Base-by-base conservation (phyloP, 2,113 vertebrate genomes). In the Morone saxatilis region DNA sequence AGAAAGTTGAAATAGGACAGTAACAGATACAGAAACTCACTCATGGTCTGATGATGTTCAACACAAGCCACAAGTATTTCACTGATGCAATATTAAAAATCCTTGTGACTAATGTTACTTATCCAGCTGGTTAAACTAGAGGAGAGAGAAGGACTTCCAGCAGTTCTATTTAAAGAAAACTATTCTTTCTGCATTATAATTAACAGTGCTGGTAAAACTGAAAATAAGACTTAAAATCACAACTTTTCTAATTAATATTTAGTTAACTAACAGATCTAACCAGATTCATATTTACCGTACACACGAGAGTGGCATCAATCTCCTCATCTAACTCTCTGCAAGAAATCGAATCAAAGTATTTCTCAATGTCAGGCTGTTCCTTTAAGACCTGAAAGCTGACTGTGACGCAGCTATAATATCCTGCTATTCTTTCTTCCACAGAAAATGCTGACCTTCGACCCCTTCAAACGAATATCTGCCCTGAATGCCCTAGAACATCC, bases 361-460 rank as follows among this genome's bases (percentile, higher is more conserved):
- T 45, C 51, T 60, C 13, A 19, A 68, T 66, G 38, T 41, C 0
- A 0, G 11, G 17, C 43, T 19, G 7, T 20, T 60, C 8, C 20
- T 41, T 82, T 19, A 19, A 43, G 38, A 70, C 47, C 17, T 40
- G 3, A 43, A 20, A 54, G n/a, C 31, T 45, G 54, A 61, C 4
- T 4, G 3, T 65, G 36, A 74, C 5, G 3, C 41, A 20, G 38
- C 3, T 62, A 36, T 88, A 54, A 87, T 45, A 19, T 40, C 2
- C 3, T 70, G 7, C 11, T 85, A 16, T 82, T 80, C 51, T 76
- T 53, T 60, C 66, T 79, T 63, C 48, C 70, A 79, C 90, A 98
- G 97, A 95, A 96, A 89, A 96, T 98, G 96, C 91, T 98, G 88
- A 96, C 95, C 66, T 98, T 98, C 80, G 96, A 97, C 93, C 97